Evolutionary conservation across 2,113 vertebrate genomes (phyloP), one percentile per base, ranked within the genome.

Genomic region (Hemiprocne comata): DNA sequence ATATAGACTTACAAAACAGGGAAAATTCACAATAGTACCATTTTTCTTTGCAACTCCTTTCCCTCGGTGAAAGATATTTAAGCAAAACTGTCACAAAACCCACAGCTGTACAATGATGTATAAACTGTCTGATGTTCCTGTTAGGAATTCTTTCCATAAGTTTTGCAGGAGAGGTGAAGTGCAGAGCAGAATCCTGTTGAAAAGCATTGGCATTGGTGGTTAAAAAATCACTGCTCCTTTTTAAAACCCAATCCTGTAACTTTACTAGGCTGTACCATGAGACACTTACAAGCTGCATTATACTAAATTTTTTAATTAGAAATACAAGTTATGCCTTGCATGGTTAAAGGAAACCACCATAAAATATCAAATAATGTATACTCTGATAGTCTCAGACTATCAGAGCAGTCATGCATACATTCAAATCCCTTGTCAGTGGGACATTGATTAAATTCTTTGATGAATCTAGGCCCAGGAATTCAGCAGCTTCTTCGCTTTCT

Each of bases 371-470:
- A 87, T 79, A 81, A 89, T 31, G 24, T 70, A 65, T 54, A 94
- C 58, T 69, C 66, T 79, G 50, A 75, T 61, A 75, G 57, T 61
- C 70, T 93, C 54, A 85, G 51, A 60, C 77, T 92, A 85, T 75
- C 89, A 89, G 77, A 90, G 87, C 84, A 97, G 89, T 93, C 91
- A 85, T 85, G 89, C 70, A 4, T 82, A 91, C 91, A 74, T 76
- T 94, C 87, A 96, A 95, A 95, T 91, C 77, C 83, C 70, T 87
- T 95, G 95, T 93, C 94, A 85, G 94, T 85, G 53, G 23, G 91
- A 91, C 54, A 69, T 9, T 94, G 92, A 95, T 96, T 93, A 94
- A 94, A 90, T 64, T 90, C 86, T 94, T 90, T 93, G 92, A 95
- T 93, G 83, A 90, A 73, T 87, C 53, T 42, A 61, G 83, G 58